Evolutionary conservation across 2,888 invertebrate species (phyloP).

Genomic region (Ectemnius cavifrons): DNA sequence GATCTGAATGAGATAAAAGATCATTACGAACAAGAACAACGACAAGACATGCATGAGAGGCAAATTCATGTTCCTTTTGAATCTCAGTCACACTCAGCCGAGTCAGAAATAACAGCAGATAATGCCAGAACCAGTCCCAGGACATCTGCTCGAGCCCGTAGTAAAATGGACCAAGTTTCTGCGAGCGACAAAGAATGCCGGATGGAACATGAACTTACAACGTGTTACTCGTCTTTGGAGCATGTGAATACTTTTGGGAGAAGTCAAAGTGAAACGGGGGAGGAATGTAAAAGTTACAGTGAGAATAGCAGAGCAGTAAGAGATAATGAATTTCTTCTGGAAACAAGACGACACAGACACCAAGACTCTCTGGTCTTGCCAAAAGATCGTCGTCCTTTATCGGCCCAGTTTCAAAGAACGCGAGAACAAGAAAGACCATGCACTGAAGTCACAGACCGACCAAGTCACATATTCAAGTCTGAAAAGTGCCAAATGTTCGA

Average conservation of each 20-base stretch:
- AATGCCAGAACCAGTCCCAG: background rate
- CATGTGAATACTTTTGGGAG: constrained; percentile 59
- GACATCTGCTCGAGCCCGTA: constrained; percentile 16
- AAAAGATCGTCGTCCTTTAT: constrained; percentile 55
- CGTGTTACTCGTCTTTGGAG: constrained; percentile 58
- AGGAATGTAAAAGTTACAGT: constrained; percentile 20
- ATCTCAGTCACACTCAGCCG: constrained; percentile 39
- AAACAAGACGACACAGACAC: too few species aligned
- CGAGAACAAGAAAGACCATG: constrained; percentile 32
- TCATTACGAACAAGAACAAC: constrained; percentile 27
- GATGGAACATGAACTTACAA: constrained; percentile 42
- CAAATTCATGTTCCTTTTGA: constrained; percentile 28
- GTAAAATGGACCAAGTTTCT: constrained; percentile 43
- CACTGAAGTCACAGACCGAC: constrained; percentile 41
- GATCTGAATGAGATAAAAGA: constrained; percentile 49
- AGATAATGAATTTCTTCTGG: constrained; percentile 45
- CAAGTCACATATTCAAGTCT: constrained; percentile 44
- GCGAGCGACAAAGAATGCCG: background rate
- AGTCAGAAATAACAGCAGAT: constrained; percentile 13
- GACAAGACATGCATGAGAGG: constrained; percentile 43
- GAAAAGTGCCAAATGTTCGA: constrained; percentile 62
- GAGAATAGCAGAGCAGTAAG: constrained; percentile 3
- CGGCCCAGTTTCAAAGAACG: constrained; percentile 42
- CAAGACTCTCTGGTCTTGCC: too few species aligned
- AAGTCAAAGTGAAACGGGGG: constrained; percentile 53